Percentiles rank a stretch among this genome's conserved stretches.
phyloP scores from a whole-genome alignment of 2,888 invertebrate species.

The Cryptocheilus praepositus region DNA sequence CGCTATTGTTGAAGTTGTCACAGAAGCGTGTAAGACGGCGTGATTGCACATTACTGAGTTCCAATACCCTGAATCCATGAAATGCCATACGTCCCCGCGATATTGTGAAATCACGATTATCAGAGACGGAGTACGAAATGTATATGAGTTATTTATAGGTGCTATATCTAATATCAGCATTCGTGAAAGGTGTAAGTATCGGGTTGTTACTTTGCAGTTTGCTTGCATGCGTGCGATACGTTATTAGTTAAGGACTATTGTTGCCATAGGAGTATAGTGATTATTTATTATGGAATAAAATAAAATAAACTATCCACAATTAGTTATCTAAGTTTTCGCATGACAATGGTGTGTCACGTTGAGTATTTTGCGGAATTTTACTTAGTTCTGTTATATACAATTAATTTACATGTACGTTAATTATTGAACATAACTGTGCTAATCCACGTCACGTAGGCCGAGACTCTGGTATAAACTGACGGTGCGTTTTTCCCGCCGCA shows the following conservation, averaged over 20 bases:
- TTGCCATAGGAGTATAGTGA: slow-evolving; percentile 9
- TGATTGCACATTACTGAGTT: slow-evolving; percentile 11
- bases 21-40: slow-evolving; percentile 74
- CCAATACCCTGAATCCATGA: too few relatives aligned
- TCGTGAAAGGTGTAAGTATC: not conserved
- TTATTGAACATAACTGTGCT: slow-evolving; percentile 49
- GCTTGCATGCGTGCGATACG: not conserved
- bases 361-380: too few relatives aligned
- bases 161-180: not conserved
- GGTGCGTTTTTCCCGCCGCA: slow-evolving; percentile 68
- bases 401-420: not conserved
- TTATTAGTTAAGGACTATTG: not conserved
- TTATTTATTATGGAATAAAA: slow-evolving; percentile 10
- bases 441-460: slow-evolving; percentile 69
- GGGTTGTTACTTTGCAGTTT: not conserved
- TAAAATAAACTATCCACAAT: not conserved
- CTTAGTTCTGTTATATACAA: too few relatives aligned
- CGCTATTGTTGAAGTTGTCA: slow-evolving; percentile 82
- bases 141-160: not conserved
- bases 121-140: too few relatives aligned
- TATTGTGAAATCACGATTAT: too few relatives aligned
- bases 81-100: too few relatives aligned
- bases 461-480: slow-evolving; percentile 70
- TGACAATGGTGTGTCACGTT: too few relatives aligned
- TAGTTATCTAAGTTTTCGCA: too few relatives aligned